Evolutionary conservation across 2,113 vertebrate species (phyloP), one percentile per base, ranked within the genome.

Genomic region (Phylloscopus trochilus): DNA sequence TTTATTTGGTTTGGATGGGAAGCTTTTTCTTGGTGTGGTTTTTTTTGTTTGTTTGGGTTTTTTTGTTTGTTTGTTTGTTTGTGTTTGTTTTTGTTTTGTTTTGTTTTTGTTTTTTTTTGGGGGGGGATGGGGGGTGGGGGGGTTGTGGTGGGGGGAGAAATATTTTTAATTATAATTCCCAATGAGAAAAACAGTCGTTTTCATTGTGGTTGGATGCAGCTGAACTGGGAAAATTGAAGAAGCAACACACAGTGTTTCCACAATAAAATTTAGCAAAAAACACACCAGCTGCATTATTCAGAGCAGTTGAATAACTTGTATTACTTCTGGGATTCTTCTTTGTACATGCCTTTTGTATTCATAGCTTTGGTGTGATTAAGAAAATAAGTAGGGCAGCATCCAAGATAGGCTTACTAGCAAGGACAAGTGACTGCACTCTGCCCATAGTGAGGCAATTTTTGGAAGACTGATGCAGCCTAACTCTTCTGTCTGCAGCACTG

Each of bases 121-220:
- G 10, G 3, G 4, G 2, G 2, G 4, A 5, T n/a, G 58, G 10
- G 3, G 4, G 2, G n/a, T n/a, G n/a, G n/a, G n/a, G n/a, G n/a
- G n/a, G n/a, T n/a, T n/a, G n/a, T n/a, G n/a, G n/a, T n/a, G n/a
- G 58, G 10, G 3, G 4, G 2, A 7, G 21, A 68, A 13, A 39
- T 1, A 27, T 68, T 93, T 74, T 87, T n/a, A 49, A 26, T 78
- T 74, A 20, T 59, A 90, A 76, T 15, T 69, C 15, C 15, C 14
- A 26, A 39, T 26, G 27, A 79, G 17, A 33, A 60, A 55, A 95
- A 18, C 7, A 43, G 20, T 43, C 0, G 0, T 51, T 85, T 82
- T 39, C 3, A 52, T 55, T 79, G 70, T 1, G 8, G 23, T 49
- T 46, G 64, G 33, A 59, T 47, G 18, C 59, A 74, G 14, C 7